Base-by-base conservation (phyloP, 2,888 invertebrate genomes). In the Eupeodes luniger region DNA sequence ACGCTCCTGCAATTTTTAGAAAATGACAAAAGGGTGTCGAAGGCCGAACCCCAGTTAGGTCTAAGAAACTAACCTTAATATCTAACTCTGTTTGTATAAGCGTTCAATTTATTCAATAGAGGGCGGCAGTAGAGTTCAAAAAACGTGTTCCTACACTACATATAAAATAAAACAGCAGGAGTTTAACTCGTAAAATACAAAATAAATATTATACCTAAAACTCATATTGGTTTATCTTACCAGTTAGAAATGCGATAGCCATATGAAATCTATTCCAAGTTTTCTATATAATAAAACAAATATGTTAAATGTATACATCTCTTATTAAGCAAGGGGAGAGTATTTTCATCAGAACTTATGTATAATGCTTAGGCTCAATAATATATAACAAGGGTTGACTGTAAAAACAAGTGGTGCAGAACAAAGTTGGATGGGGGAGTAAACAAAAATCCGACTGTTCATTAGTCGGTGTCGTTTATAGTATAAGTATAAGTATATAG, bases 361-460 rank as follows among this genome's bases (percentile, higher is more conserved):
- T n/a, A n/a, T 72, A 69, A 69, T 53, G 59, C 72, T 59, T 36
- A 49, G 47, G 12, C 47, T 47, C 36, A 7, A 27, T 44, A 62
- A 36, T 6, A 19, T n/a, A 40, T 34, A 72, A 57, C 27, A 57
- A 47, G 72, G 75, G 75, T 75, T 61, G 51, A 14, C 36, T 62
- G 10, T 75, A 53, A 61, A 62, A 51, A 14, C 51, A 64, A 64
- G 49, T 64, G 62, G 14, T 62, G 75, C 72, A 72, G 57, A 72
- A 72, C 57, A 72, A 59, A 62, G 62, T 14, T 27, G 51, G 51
- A 75, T 62, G 75, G 75, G 62, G 75, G 61, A 75, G 75, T 75
- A 49, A 62, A 61, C 36, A 51, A 51, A 51, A 51, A 61, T 75
- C 19, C 51, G 40, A 49, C 51, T 7, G 19, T 64, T 27, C 16